Evolutionary conservation across 2,113 vertebrate genomes (phyloP), one percentile per base, ranked within the genome.

Genomic region (Panthera tigris): DNA sequence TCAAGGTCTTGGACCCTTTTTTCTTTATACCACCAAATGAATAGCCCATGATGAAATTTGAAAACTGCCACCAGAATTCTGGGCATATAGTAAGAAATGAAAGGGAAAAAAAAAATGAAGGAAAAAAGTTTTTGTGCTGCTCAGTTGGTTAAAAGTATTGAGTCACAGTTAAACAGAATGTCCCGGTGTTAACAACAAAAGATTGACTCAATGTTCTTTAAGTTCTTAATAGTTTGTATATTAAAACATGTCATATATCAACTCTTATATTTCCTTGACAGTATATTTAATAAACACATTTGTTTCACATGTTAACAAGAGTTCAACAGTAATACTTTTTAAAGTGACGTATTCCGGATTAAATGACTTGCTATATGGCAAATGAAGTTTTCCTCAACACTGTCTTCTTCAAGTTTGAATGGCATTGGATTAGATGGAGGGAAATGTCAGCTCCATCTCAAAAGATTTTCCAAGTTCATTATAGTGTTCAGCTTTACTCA

Each of bases 51-150:
- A 45, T 19, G 25, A 41, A 95, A 93, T 4, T 41, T 82, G 2
- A 66, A 92, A 82, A 52, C 9, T 91, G 61, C 6, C n/a, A 82
- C 5, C 16, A 69, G 16, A 73, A 63, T 27, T 36, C 36, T 36
- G 12, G 10, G 73, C 4, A 1, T 76, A 90, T 2, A 87, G n/a
- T 45, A 48, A 68, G 4, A 94, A 29, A 29, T 25, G 31, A 14
- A 29, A 0, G 2, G 15, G 15, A 3, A 7, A 1, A 11, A 27
- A 45, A 21, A 85, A 15, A 45, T 8, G 6, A 23, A 0, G 1
- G 11, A 19, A 19, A 10, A 8, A 65, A 5, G 6, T 4, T 36
- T 39, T 27, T 76, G 4, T 91, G 33, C 16, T 78, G 14, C 68
- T 15, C 21, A 94, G 6, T 18, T 33, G 66, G 23, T 33, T 68